phyloP scores from a whole-genome alignment of 2,797 vertebrate genomes.

The Hemitrygon akajei region DNA sequence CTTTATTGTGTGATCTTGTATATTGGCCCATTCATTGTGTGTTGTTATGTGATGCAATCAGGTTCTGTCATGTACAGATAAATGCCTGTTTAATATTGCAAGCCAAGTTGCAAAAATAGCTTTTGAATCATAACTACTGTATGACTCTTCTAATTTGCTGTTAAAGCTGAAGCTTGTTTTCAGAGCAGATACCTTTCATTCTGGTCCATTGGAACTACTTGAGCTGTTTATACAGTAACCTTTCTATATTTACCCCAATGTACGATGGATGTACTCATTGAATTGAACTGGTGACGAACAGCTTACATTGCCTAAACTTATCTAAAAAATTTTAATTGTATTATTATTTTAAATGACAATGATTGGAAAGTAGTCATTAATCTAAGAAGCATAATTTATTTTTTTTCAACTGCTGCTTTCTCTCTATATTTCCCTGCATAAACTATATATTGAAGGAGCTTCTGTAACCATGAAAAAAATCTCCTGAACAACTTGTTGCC shows the following conservation, averaged over 20 bases:
- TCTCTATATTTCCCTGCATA: not conserved
- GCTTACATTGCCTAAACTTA: not conserved
- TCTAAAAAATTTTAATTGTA: not conserved
- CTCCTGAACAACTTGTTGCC: not conserved
- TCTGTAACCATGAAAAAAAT: not conserved
- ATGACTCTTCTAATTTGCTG: not conserved
- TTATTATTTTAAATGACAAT: not conserved
- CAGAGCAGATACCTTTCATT: not conserved
- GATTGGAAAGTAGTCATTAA: not conserved
- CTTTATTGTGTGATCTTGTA: constrained; percentile 3
- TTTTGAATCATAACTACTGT: not conserved
- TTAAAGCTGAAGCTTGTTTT: not conserved
- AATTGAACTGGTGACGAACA: not conserved
- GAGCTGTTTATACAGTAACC: not conserved
- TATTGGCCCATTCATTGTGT: not conserved
- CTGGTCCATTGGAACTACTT: not conserved
- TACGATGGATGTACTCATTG: not conserved
- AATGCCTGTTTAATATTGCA: constrained; percentile 16
- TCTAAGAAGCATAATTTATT: not conserved
- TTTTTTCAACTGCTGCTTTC: not conserved
- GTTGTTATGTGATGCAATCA: constrained; percentile 10
- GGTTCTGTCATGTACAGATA: not conserved
- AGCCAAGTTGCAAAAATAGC: not conserved
- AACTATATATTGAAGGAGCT: not conserved
- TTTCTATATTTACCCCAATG: not conserved